These are phyloP conservation scores for Poeciliopsis presidionis DNA, from an alignment of 2,797 vertebrate genomes.

Conservation along the genomic window DNA sequence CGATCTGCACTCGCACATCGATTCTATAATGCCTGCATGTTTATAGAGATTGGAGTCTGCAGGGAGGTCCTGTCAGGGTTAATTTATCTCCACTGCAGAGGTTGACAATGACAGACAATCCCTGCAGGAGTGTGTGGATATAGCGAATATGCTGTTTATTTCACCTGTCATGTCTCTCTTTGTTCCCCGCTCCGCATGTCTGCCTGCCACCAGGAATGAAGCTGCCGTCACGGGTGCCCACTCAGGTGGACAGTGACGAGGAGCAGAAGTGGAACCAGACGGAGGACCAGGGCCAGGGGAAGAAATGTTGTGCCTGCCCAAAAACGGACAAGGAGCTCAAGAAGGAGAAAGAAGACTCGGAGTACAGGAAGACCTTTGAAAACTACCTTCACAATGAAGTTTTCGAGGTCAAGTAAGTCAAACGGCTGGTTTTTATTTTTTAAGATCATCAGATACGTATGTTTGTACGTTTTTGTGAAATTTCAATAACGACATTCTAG, in stretches of 20 bases:
- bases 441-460: neutral
- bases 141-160: slow-evolving; percentile 27
- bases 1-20: slow-evolving; percentile 17
- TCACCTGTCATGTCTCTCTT: slow-evolving; percentile 1
- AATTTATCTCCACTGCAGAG: slow-evolving; percentile 55
- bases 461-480: neutral
- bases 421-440: neutral
- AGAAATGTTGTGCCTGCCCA: slow-evolving; percentile 90
- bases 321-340: slow-evolving; percentile 96
- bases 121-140: slow-evolving; percentile 18
- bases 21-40: slow-evolving; percentile 32
- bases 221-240: slow-evolving; percentile 87
- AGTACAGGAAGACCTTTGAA: slow-evolving; percentile 93
- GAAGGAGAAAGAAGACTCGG: slow-evolving; percentile 91
- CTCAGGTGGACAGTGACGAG: slow-evolving; percentile 80
- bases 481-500: too few species aligned
- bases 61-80: slow-evolving; percentile 56
- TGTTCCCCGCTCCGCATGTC: neutral
- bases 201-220: slow-evolving; percentile 85
- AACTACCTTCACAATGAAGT: slow-evolving; percentile 98
- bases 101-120: slow-evolving; percentile 46
- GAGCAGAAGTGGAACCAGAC: slow-evolving; percentile 88
- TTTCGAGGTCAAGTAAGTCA: slow-evolving; percentile 85
- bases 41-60: slow-evolving; percentile 40
- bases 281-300: slow-evolving; percentile 81